Conservation (phyloP, 2,113 vertebrate species). For the Miniopterus natalensis region DNA sequence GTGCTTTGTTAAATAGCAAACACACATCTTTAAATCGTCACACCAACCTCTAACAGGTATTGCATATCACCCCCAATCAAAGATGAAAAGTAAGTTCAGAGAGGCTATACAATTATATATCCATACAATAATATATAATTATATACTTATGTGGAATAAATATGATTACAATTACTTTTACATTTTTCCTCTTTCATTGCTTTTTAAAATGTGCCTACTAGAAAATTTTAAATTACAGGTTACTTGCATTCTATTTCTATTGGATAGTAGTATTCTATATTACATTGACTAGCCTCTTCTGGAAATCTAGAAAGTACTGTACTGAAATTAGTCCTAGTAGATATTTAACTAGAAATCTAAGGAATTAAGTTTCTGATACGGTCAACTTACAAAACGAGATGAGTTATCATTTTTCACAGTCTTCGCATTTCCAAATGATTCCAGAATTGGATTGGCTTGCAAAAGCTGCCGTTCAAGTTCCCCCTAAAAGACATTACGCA, state of each 20-base stretch:
- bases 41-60: neutral
- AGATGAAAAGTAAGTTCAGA: neutral
- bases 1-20: neutral
- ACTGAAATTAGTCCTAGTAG: neutral
- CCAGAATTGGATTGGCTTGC: constrained; percentile 98
- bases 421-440: constrained; percentile 98
- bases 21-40: neutral
- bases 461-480: constrained; percentile 98
- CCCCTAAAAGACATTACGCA: constrained; percentile 89
- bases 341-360: constrained; percentile 23
- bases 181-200: neutral
- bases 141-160: neutral
- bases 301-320: neutral
- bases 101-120: neutral
- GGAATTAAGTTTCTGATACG: constrained; percentile 22
- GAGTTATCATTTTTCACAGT: constrained; percentile 99
- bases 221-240: neutral
- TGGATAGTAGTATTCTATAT: neutral
- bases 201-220: neutral
- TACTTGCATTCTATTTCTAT: neutral
- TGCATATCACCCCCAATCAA: neutral
- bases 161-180: neutral
- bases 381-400: constrained; percentile 96
- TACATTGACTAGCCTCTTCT: neutral
- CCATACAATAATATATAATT: neutral